Evolutionary conservation across 2,888 invertebrate species (phyloP), one percentile per base, ranked within the genome.

Genomic region (Podabrus alpinus): DNA sequence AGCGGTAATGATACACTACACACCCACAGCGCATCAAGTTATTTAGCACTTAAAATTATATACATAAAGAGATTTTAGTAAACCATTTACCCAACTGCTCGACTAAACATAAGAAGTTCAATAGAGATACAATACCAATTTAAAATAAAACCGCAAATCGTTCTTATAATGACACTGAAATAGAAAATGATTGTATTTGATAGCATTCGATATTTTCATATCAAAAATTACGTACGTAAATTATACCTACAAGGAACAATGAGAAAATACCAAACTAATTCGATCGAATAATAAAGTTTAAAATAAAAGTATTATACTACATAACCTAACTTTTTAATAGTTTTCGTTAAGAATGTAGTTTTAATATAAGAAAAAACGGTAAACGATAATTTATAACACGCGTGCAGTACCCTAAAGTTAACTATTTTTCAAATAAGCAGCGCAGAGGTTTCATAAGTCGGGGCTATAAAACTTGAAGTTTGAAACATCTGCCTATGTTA

Each of bases 41-140:
- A 82, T 82, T 82, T 82, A 82, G 79, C 82, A 82, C 82, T 82
- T 81, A 77, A 82, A 82, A 82, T 82, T 82, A 82, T 81, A 81
- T 80, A 80, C 80, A 82, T 80, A 81, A 79, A 81, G 81, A 77
- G 76, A 79, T 80, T 78, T 74, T 74, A 66, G 74, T 70, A 78
- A 79, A 77, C 77, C 74, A 79, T 79, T 81, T 80, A 79, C 81
- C 80, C 80, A 80, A 80, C 80, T 79, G 79, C 80, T 77, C 75
- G 25, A 59, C 29, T 64, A 17, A 66, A 69, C 68, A 66, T 72
- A 67, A 19, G 67, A 25, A 62, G 15, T 66, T 19, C 17, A 64
- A 64, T 19, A 16, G 21, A 64, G 15, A 64, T 64, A 64, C 19
- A 19, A 64, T 19, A 64, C 19, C 62, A 64, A 64, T 19, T 64